These are phyloP conservation scores for Oceanites oceanicus DNA, from an alignment of 2,113 vertebrate genomes.

Conservation along the genomic window DNA sequence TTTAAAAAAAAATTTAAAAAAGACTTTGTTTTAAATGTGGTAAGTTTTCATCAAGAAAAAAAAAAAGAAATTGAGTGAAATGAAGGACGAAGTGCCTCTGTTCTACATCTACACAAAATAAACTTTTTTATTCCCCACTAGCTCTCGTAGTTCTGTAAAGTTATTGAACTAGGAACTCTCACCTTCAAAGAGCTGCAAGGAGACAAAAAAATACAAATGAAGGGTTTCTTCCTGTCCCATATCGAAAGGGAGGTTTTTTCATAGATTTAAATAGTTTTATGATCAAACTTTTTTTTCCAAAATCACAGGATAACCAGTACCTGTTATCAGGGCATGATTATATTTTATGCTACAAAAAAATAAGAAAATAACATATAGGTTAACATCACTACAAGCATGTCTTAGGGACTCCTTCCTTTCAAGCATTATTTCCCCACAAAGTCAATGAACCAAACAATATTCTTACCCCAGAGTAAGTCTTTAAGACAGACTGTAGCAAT, in stretches of 20 bases:
- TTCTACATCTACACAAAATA: neutral
- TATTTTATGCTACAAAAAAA: neutral
- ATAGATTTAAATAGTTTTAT: neutral
- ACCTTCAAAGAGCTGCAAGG: slow-evolving; percentile 15
- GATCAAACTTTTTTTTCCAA: neutral
- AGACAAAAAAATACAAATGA: slow-evolving; percentile 20
- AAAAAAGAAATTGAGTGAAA: neutral
- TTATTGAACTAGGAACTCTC: neutral
- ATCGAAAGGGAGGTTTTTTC: neutral
- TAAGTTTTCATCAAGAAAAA: neutral
- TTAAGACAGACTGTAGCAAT: neutral
- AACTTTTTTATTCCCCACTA: neutral
- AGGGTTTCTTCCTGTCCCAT: neutral
- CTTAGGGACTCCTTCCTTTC: neutral
- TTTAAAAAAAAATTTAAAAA: neutral
- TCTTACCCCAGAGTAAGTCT: neutral
- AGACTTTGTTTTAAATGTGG: neutral
- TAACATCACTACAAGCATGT: neutral
- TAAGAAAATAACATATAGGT: neutral
- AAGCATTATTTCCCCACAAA: neutral
- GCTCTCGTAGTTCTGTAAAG: neutral
- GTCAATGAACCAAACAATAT: neutral
- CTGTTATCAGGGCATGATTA: neutral
- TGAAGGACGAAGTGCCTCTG: neutral
- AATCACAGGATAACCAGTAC: neutral